These are phyloP conservation scores for Graptemys geographica DNA, from an alignment of 2,797 vertebrate genomes.

Conservation along the genomic window DNA sequence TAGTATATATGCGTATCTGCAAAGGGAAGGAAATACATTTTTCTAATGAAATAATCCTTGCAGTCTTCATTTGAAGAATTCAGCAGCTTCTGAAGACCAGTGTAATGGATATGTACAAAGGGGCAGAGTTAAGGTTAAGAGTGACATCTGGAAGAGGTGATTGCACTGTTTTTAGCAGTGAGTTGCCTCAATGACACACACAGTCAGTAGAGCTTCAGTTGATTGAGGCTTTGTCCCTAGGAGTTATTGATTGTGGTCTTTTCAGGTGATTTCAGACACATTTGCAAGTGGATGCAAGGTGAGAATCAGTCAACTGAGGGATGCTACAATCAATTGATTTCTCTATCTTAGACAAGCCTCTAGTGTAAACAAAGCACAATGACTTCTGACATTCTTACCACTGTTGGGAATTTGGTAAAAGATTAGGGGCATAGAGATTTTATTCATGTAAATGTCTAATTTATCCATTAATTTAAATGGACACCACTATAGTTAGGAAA, in stretches of 20 bases:
- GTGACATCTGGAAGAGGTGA: background rate
- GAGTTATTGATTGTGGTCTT: too few species aligned
- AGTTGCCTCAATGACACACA: background rate
- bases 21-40: background rate
- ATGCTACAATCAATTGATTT: background rate
- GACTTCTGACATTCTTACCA: background rate
- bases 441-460: background rate
- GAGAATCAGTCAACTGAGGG: too few species aligned
- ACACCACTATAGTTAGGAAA: background rate
- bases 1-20: background rate
- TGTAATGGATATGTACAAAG: background rate
- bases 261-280: too few species aligned
- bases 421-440: background rate
- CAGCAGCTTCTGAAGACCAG: background rate
- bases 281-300: background rate
- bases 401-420: rapidly evolving
- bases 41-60: background rate
- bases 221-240: too few species aligned
- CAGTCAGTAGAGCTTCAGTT: background rate
- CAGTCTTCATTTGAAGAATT: background rate
- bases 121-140: background rate
- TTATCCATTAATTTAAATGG: background rate
- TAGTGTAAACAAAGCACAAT: rapidly evolving
- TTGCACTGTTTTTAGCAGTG: rapidly evolving
- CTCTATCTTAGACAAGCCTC: background rate